These are phyloP conservation scores for Pristionchus arcanus DNA, from an alignment of 2,888 invertebrate genomes.

Conservation along the genomic window DNA sequence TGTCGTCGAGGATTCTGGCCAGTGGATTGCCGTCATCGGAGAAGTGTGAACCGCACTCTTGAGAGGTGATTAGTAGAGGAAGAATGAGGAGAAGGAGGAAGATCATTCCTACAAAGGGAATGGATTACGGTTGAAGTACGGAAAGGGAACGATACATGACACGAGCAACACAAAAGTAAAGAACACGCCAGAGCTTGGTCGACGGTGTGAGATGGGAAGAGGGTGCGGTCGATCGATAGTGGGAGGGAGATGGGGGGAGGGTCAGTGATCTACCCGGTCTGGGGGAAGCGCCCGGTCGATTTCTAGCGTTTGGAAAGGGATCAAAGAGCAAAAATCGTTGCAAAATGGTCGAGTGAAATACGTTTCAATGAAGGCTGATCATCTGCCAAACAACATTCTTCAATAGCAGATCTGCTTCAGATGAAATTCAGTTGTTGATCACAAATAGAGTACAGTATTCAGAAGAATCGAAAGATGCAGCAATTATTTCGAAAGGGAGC, in stretches of 20 bases:
- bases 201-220: neutral
- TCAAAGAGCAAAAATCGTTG: neutral
- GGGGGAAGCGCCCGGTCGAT: neutral
- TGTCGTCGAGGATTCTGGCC: slow-evolving; percentile 48
- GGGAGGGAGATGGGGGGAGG: neutral
- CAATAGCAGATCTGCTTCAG: no score
- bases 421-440: no score
- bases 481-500: neutral
- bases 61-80: slow-evolving; percentile 19
- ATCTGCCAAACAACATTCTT: no score
- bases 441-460: no score
- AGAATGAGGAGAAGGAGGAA: slow-evolving; percentile 31
- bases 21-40: slow-evolving; percentile 51
- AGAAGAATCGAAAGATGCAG: neutral
- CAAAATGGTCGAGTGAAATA: no score
- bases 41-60: slow-evolving; percentile 43
- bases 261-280: neutral
- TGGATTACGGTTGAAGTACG: neutral
- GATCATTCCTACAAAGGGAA: neutral
- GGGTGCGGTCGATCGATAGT: neutral
- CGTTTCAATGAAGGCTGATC: no score
- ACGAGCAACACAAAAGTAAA: neutral
- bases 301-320: neutral
- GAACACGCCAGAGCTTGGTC: neutral
- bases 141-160: neutral